phyloP scores from a whole-genome alignment of 2,888 invertebrate genomes.

The Cistogaster globosa region DNA sequence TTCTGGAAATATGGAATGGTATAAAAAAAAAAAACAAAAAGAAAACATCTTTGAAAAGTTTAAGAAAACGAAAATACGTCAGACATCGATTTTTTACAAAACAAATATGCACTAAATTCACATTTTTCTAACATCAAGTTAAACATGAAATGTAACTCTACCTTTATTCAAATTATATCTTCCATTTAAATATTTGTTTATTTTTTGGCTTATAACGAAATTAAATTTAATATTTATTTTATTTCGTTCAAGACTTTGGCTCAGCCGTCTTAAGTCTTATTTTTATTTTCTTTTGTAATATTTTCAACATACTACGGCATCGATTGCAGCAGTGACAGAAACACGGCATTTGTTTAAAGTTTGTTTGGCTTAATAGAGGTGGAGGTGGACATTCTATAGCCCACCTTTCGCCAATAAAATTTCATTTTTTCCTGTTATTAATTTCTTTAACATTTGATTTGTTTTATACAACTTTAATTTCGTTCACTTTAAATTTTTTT shows the following conservation, averaged over 20 bases:
- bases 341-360: constrained; percentile 29
- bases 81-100: constrained; percentile 53
- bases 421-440: constrained; percentile 15
- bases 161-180: constrained; percentile 43
- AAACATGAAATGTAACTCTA: constrained; percentile 14
- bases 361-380: neutral
- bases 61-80: constrained; percentile 11
- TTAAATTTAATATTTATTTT: constrained; percentile 4
- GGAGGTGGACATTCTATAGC: constrained; percentile 25
- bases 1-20: neutral
- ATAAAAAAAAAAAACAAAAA: neutral
- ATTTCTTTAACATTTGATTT: constrained; percentile 4
- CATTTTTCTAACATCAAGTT: neutral
- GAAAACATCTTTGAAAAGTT: constrained; percentile 6
- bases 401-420: neutral
- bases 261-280: constrained; percentile 8
- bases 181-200: constrained; percentile 26
- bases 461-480: neutral
- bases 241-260: constrained; percentile 17
- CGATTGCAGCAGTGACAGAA: constrained; percentile 18
- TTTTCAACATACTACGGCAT: constrained; percentile 28
- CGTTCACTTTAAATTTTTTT: neutral
- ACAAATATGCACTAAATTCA: neutral
- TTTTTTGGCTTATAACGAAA: constrained; percentile 1
- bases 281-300: constrained; percentile 11